Conservation (phyloP, 2,888 invertebrate genomes). For the Pardosa pseudoannulata region DNA sequence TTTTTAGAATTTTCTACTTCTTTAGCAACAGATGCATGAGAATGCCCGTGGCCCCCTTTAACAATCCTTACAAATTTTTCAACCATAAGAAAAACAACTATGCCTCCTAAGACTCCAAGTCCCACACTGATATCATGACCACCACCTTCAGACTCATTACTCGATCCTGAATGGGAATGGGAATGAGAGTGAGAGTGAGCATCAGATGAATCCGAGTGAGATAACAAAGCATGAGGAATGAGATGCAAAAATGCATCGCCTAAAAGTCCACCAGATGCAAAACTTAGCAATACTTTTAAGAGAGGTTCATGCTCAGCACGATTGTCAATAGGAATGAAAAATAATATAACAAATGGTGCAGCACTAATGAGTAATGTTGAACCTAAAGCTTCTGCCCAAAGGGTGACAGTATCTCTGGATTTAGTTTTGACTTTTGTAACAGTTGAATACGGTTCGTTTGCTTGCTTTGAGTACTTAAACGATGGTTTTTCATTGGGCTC, state of each 20-base stretch:
- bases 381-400: conserved; percentile 89
- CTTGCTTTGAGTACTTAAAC: conserved; percentile 89
- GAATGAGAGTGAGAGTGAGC: conserved; percentile 76
- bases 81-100: conserved; percentile 92
- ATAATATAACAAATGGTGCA: conserved; percentile 94
- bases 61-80: conserved; percentile 94
- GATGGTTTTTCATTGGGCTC: conserved; percentile 83
- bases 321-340: conserved; percentile 94
- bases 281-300: conserved; percentile 92
- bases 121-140: conserved; percentile 90
- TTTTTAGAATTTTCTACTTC: conserved; percentile 38
- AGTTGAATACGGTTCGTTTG: conserved; percentile 79
- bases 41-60: conserved; percentile 89
- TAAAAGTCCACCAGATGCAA: conserved; percentile 95
- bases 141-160: conserved; percentile 75
- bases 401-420: conserved; percentile 44
- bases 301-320: conserved; percentile 89
- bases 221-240: conserved; percentile 90
- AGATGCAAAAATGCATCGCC: conserved; percentile 99
- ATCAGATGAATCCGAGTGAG: conserved; percentile 78
- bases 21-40: conserved; percentile 79
- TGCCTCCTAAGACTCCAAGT: conserved; percentile 94
- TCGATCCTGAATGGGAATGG: conserved; percentile 80
- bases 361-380: conserved; percentile 96
- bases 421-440: neutral